Percentiles rank a stretch among this genome's conserved stretches.
Evolutionary conservation across 2,888 invertebrate genomes (phyloP).

Genomic region (Caenorhabditis sulstoni): DNA sequence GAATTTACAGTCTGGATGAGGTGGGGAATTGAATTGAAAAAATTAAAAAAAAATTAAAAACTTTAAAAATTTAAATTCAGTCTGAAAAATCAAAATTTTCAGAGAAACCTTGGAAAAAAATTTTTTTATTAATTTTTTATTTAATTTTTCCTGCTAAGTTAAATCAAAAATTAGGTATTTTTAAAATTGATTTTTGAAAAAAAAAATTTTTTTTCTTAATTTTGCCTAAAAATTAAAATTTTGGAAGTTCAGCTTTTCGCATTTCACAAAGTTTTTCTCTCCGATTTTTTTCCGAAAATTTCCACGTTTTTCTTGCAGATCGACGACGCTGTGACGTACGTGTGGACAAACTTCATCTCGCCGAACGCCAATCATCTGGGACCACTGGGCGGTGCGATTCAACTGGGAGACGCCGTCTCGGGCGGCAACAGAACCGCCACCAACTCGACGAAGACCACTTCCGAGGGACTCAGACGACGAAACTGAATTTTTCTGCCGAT

Average conservation of each 20-base stretch:
- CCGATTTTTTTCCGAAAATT: too few relatives aligned
- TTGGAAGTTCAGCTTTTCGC: too few relatives aligned
- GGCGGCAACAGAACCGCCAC: constrained; percentile 22
- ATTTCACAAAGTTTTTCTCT: too few relatives aligned
- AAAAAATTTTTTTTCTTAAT: background rate
- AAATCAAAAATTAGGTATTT: too few relatives aligned
- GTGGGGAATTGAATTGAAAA: too few relatives aligned
- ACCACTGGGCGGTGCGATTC: constrained; percentile 69
- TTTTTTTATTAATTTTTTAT: background rate
- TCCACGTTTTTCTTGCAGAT: constrained; percentile 82
- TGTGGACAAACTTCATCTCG: constrained; percentile 88
- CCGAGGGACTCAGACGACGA: constrained; percentile 8
- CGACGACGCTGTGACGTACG: constrained; percentile 89
- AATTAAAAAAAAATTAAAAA: too few relatives aligned
- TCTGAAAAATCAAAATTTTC: too few relatives aligned
- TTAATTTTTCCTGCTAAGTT: too few relatives aligned
- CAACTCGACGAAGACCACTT: constrained; percentile 24
- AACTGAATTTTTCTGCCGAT: background rate
- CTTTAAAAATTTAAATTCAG: too few relatives aligned
- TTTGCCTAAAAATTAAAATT: background rate
- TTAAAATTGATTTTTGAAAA: background rate
- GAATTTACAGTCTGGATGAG: too few relatives aligned
- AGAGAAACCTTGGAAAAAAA: constrained; percentile 61
- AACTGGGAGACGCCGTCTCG: constrained; percentile 55
- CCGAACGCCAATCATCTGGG: constrained; percentile 70